Evolutionary conservation across 2,888 invertebrate genomes (phyloP), one percentile per base, ranked within the genome.

Genomic region (Trichopria drosophilae): DNA sequence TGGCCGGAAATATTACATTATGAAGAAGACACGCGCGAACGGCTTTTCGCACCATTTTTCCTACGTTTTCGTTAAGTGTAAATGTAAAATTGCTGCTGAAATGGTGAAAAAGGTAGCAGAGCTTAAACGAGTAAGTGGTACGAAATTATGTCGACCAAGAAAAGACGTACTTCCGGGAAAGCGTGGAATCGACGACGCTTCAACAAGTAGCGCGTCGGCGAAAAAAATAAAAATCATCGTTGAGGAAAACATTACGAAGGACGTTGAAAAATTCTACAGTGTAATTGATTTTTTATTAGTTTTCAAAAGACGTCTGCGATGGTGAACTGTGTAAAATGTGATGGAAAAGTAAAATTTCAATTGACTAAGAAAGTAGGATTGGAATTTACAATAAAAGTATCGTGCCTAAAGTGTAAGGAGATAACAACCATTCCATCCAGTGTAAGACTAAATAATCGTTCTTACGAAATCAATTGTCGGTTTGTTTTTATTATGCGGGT

Each of bases 401-500:
- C n/a, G n/a, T n/a, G n/a, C n/a, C n/a, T n/a, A n/a, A n/a, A n/a
- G n/a, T n/a, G n/a, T n/a, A n/a, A n/a, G n/a, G n/a, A n/a, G n/a
- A n/a, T n/a, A n/a, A n/a, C n/a, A n/a, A n/a, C n/a, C n/a, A n/a
- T n/a, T n/a, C n/a, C n/a, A n/a, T n/a, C n/a, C n/a, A n/a, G n/a
- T n/a, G n/a, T n/a, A n/a, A n/a, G n/a, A n/a, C n/a, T n/a, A n/a
- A n/a, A n/a, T n/a, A n/a, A n/a, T n/a, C n/a, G n/a, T n/a, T n/a
- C n/a, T n/a, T n/a, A n/a, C n/a, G n/a, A n/a, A n/a, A n/a, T n/a
- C n/a, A n/a, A n/a, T n/a, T n/a, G n/a, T n/a, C n/a, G n/a, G n/a
- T n/a, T n/a, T n/a, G n/a, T n/a, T n/a, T 61, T 63, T 23, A 54
- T 56, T 16, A 63, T 64, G 59, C 56, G 57, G 41, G 57, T 64